phyloP scores from a whole-genome alignment of 2,113 vertebrate genomes.

The Ageneiosus marmoratus region DNA sequence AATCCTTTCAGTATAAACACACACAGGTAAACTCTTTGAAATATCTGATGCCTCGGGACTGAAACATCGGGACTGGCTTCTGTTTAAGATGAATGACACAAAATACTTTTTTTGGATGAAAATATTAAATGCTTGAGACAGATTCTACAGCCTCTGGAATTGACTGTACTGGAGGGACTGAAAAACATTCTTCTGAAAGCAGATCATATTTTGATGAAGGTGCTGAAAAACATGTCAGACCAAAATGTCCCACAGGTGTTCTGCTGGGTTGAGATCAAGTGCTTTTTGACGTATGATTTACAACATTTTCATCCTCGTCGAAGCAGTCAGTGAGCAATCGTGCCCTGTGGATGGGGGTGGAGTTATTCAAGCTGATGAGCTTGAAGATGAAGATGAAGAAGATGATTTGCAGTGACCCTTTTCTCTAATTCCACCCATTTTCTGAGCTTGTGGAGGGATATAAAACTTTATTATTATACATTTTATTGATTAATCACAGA shows the following conservation, averaged over 20 bases:
- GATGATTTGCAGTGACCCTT: background rate
- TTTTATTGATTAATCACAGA: background rate
- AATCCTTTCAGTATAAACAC: background rate
- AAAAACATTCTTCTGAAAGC: background rate
- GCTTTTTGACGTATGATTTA: background rate
- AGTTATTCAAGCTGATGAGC: background rate
- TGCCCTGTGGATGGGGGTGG: background rate
- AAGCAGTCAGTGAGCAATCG: background rate
- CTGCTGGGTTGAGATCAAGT: background rate
- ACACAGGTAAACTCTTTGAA: conserved; percentile 10
- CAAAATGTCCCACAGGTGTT: conserved; percentile 4
- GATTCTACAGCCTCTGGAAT: background rate
- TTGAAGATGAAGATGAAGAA: background rate
- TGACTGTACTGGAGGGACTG: too few relatives aligned
- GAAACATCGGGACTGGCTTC: background rate
- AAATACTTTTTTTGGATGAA: background rate
- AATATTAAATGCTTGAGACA: background rate
- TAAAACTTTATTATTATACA: background rate
- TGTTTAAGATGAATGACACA: background rate
- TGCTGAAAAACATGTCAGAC: background rate
- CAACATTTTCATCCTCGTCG: background rate
- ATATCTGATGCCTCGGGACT: conserved; percentile 12
- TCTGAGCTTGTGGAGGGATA: background rate
- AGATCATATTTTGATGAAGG: background rate
- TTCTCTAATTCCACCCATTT: too few relatives aligned